These are phyloP conservation scores for Telenomus remus DNA, from an alignment of 1,140 invertebrate genomes.

Conservation along the genomic window DNA sequence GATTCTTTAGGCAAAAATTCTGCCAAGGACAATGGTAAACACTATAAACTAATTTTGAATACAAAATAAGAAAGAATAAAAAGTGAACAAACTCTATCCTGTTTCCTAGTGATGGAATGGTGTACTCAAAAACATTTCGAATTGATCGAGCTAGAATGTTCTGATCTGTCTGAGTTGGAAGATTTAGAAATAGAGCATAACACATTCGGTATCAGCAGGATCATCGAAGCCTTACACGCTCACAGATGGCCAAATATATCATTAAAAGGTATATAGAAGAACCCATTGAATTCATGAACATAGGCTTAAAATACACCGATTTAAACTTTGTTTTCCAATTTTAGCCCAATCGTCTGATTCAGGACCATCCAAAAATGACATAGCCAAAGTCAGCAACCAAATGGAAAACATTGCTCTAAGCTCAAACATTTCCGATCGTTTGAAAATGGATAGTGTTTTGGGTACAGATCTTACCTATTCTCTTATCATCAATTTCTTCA, in stretches of 20 bases:
- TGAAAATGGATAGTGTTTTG: constrained; percentile 66
- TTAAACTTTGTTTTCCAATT: background rate
- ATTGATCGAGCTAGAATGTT: constrained; percentile 82
- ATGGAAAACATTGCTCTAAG: constrained; percentile 66
- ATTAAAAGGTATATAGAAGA: constrained; percentile 78
- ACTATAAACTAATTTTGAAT: background rate
- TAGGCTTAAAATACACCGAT: constrained; percentile 4
- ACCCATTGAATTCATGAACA: constrained; percentile 5
- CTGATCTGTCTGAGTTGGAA: constrained; percentile 71
- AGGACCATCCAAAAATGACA: constrained; percentile 44
- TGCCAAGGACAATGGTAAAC: constrained; percentile 64
- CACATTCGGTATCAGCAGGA: constrained; percentile 81
- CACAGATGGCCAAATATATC: constrained; percentile 86
- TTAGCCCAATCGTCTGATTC: constrained; percentile 17
- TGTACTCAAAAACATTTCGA: constrained; percentile 82
- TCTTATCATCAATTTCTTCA: no score
- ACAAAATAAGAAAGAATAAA: no score
- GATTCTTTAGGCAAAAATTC: constrained; percentile 70
- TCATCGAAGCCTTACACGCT: constrained; percentile 85
- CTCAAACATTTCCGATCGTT: constrained; percentile 54
- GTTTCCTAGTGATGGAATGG: constrained; percentile 78
- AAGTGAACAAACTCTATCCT: no score
- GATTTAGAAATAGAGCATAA: constrained; percentile 77
- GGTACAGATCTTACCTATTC: no score
- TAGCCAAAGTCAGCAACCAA: constrained; percentile 65